A percentile compares a stretch with the other conserved stretches of the same genome.
These are phyloP conservation scores for Dryocosmus kuriphilus DNA, from an alignment of 2,888 invertebrate genomes.

Conservation along the genomic window DNA sequence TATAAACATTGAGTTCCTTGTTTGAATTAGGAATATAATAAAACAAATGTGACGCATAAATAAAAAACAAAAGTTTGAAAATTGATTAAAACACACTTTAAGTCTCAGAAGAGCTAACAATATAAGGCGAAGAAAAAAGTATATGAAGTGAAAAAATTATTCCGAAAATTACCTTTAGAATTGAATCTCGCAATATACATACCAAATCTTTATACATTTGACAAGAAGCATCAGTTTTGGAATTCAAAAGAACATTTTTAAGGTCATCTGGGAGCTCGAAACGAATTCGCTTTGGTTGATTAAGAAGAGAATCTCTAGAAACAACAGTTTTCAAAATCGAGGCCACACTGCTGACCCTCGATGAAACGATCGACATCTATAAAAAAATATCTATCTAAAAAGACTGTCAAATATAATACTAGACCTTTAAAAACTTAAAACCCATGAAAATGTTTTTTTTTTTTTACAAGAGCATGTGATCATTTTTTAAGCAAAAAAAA, in stretches of 20 bases:
- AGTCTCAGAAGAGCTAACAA: not conserved
- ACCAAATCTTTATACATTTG: slow-evolving; percentile 79
- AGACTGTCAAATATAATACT: not conserved
- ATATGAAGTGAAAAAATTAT: not conserved
- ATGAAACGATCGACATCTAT: slow-evolving; percentile 75
- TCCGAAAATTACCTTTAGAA: slow-evolving; percentile 72
- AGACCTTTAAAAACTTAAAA: not conserved
- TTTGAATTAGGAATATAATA: no score
- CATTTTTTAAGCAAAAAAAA: not conserved
- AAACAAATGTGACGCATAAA: no score
- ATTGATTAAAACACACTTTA: no score
- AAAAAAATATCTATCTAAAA: slow-evolving; percentile 24
- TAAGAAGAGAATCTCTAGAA: slow-evolving; percentile 63
- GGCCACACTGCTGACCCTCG: slow-evolving; percentile 69
- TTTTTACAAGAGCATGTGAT: not conserved
- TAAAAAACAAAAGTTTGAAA: no score
- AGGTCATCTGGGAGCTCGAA: slow-evolving; percentile 79
- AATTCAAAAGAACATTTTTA: slow-evolving; percentile 77
- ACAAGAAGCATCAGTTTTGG: slow-evolving; percentile 73
- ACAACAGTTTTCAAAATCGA: slow-evolving; percentile 71
- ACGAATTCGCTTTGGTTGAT: slow-evolving; percentile 69
- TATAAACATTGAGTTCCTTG: no score
- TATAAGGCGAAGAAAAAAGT: not conserved
- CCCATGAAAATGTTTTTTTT: not conserved
- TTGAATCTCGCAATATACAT: slow-evolving; percentile 78